Evolutionary conservation across 2,888 invertebrate species (phyloP), one percentile per base, ranked within the genome.

Genomic region (Plebejus anna): DNA sequence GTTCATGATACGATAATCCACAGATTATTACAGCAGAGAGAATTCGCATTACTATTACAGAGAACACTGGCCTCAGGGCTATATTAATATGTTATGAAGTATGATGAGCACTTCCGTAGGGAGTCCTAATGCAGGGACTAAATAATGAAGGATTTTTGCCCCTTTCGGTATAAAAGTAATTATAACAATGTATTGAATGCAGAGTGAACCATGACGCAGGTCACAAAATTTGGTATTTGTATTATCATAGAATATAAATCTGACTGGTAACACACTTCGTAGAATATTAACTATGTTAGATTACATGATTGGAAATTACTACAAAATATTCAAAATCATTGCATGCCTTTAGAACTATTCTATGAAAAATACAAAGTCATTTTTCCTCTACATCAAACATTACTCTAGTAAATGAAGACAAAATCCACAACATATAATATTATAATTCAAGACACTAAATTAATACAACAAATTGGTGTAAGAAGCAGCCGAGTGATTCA

Each of bases 401-500:
- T 42, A 42, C 2, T 42, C 9, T 32, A 32, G 1, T 42, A 47
- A 9, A 47, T 47, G 11, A 9, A 47, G 9, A 9, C 47, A 47
- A 47, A 47, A 47, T 47, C 9, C 11, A 47, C 47, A 47, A 2
- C 47, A 9, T 42, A 47, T 1, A 51, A 11, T 13, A 55, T 16
- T 55, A 55, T 72, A 51, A 51, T 51, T 4, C 22, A 22, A 22
- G 22, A 22, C 22, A 22, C 22, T 22, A 22, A 22, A 22, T 32
- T 71, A 71, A 42, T n/a, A 32, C 47, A 42, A 51, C 28, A 22
- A 71, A 71, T 71, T 2, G 38, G 51, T 70, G 70, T 70, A 76
- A 55, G 76, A 51, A 70, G 70, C 55, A 57, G 11, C 32, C 16
- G 70, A 55, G 80, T 80, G 82, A 83, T 85, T 83, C 82, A 81